Base-by-base conservation (phyloP, 2,888 invertebrate genomes). In the Drosophila siamana region DNA sequence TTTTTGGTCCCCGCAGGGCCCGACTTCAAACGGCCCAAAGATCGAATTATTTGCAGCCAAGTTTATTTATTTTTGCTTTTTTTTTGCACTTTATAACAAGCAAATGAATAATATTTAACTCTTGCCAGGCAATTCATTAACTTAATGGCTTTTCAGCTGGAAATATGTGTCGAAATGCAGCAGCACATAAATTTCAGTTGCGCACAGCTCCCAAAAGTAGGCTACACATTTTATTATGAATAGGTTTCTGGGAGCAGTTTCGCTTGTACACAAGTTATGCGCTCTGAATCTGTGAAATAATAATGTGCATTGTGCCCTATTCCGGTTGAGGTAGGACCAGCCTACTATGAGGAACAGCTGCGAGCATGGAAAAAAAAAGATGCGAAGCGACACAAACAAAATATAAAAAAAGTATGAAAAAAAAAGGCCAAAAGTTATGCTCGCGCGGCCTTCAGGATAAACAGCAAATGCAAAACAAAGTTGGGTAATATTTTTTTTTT, bases 401-500 rank as follows among this genome's bases (percentile, higher is more conserved):
- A 28, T 2, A 9, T 2, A 22, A 6, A 24, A n/a, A 36, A n/a
- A n/a, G 43, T 59, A 69, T 50, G 28, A 24, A n/a, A 36, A n/a
- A n/a, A 47, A 63, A 69, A 54, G 28, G 43, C 26, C 55, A 71
- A 71, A 54, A 54, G 56, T 57, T 60, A 52, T 63, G 44, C 41
- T 57, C 56, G 7, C 41, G 47, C 69, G 64, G 59, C 78, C 74
- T 77, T 77, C 64, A 47, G 54, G 4, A 24, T 33, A 30, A 57
- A 40, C 30, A 78, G 59, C 44, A 74, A 64, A 57, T 50, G 64
- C 63, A 63, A 72, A 75, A 71, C 72, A 77, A 75, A 75, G 63
- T 77, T 75, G 46, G 57, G 56, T 57, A 66, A 71, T 48, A 30
- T 33, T 33, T 59, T 69, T 59, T 69, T 62, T 48, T 7, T 46